phyloP scores from a whole-genome alignment of 2,113 vertebrate species.

The Orycteropus afer region DNA sequence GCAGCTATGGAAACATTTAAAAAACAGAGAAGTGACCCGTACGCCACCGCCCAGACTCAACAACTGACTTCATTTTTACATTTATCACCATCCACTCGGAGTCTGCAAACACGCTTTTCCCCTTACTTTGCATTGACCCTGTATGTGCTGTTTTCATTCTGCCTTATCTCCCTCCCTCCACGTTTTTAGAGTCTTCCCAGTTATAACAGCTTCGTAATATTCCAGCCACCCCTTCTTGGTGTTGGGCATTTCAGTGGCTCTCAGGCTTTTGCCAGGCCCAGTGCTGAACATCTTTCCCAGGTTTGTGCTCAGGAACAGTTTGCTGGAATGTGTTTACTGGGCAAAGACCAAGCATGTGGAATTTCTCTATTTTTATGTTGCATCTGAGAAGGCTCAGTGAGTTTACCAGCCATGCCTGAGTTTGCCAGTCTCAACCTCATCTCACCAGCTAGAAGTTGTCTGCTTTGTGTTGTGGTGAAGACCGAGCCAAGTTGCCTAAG shows the following conservation, averaged over 20 bases:
- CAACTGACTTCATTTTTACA: not conserved
- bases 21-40: constrained; percentile 52
- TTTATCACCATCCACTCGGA: not conserved
- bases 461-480: not conserved
- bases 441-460: not conserved
- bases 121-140: not conserved
- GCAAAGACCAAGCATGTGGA: not conserved
- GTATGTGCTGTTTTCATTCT: not conserved
- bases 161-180: too few relatives aligned
- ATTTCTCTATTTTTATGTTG: not conserved
- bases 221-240: not conserved
- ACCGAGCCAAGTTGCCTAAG: not conserved
- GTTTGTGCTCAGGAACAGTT: not conserved
- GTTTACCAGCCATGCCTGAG: not conserved
- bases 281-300: not conserved
- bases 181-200: not conserved
- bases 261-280: not conserved
- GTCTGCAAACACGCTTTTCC: not conserved
- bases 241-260: not conserved
- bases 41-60: not conserved
- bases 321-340: not conserved
- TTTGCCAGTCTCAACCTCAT: not conserved
- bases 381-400: not conserved
- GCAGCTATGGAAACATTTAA: not conserved
- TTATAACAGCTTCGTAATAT: accelerated